Conservation (phyloP, 2,888 invertebrate genomes). For the Caenorhabditis japonica region DNA sequence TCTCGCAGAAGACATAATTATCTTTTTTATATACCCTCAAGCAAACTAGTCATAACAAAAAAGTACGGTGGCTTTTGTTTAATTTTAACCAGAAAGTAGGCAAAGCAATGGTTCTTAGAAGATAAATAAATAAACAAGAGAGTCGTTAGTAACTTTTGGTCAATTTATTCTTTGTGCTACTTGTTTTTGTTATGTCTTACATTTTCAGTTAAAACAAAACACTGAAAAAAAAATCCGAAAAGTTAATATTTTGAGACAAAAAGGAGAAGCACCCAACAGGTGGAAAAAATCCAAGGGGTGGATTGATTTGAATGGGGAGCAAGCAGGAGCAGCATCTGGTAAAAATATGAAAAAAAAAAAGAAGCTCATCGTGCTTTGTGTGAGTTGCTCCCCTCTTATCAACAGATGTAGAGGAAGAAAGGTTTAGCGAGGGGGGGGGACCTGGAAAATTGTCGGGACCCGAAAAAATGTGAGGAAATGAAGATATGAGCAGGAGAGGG, state of each 20-base stretch:
- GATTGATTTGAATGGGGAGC: constrained; percentile 8
- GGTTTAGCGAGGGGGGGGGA: no score
- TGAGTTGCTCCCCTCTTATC: constrained; percentile 34
- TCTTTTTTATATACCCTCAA: no score
- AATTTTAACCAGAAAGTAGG: no score
- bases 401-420: constrained; percentile 33
- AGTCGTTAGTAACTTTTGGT: no score
- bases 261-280: background rate
- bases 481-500: constrained; percentile 9
- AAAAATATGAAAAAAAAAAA: constrained; percentile 1
- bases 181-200: no score
- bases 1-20: background rate
- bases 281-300: constrained; percentile 7
- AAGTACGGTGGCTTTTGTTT: no score
- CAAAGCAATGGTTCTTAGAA: no score
- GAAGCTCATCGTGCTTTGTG: constrained; percentile 26
- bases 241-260: background rate
- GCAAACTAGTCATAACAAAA: no score
- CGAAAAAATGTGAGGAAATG: constrained; percentile 23
- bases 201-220: background rate
- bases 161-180: no score
- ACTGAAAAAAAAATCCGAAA: background rate
- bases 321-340: constrained; percentile 13
- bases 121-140: no score
- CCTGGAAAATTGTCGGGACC: no score